Base-by-base conservation (phyloP, 92 coral and sea anemone genomes). In the Pocillopora grandis region DNA sequence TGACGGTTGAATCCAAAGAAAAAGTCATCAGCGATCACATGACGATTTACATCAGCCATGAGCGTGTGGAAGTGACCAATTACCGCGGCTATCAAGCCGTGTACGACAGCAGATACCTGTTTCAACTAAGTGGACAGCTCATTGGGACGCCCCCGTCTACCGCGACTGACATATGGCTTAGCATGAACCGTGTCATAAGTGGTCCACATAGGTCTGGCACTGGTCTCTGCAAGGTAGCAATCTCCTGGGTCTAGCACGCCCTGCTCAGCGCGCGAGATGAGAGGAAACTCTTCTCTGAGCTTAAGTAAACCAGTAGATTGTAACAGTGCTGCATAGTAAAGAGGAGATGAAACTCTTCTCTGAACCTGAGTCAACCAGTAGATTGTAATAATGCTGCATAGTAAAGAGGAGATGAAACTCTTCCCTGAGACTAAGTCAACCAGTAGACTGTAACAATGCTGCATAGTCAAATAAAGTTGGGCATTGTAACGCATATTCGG, bases 51-150 rank as follows among this genome's bases (percentile, higher is more conserved):
- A 58, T 77, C 64, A 77, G 81, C 61, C 64, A 77, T 23, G 81
- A 77, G 13, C 81, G 81, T 18, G 23, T 77, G 37, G 81, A 77
- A 27, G 66, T 77, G n/a, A 66, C 64, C 81, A 77, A 77, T 19
- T 36, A 77, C 81, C 81, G 81, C 19, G 81, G 81, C 12, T 62
- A 77, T 15, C 81, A 77, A 60, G 69, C 81, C 61, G 81, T 77
- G 49, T 77, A 77, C 63, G 66, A 77, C 81, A 77, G 81, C 69
- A 62, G 18, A 18, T 77, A 77, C 33, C 81, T 77, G 66, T 77
- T 77, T 58, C 49, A 35, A 10, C 57, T 77, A 2, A 55, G 61
- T 58, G 81, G 70, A 5, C 66, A 49, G 70, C 75, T 27, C 19
- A 11, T 42, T 15, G 37, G 16, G 14, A 70, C 4, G 14, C 15